Evolutionary conservation across 2,113 vertebrate genomes (phyloP).

Genomic region (Riparia riparia): DNA sequence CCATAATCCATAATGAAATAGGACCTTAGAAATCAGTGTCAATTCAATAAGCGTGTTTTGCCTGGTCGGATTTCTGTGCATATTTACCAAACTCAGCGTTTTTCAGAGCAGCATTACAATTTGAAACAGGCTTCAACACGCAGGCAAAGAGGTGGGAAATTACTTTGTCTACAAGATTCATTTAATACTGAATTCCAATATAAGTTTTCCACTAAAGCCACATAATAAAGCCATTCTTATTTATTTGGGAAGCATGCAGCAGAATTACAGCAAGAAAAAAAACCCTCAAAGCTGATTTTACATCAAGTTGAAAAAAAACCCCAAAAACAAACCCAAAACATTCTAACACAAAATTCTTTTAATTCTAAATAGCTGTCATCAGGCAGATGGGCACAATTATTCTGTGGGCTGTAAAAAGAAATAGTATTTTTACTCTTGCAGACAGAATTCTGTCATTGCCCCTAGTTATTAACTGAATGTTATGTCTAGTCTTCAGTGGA

Average conservation of each 20-base stretch:
- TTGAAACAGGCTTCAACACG: neutral
- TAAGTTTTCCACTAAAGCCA: neutral
- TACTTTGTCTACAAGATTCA: neutral
- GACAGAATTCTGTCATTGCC: neutral
- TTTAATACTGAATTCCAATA: neutral
- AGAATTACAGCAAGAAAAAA: neutral
- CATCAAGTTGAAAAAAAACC: neutral
- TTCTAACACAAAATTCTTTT: neutral
- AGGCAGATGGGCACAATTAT: neutral
- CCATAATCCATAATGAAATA: neutral
- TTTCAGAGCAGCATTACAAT: neutral
- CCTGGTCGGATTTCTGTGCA: neutral
- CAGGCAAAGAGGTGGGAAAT: neutral
- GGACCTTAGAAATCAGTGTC: neutral
- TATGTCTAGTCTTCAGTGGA: neutral
- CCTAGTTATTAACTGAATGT: neutral
- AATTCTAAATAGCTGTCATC: neutral
- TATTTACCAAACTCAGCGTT: neutral
- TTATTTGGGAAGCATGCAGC: neutral
- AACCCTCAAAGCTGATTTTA: neutral
- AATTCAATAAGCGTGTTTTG: neutral
- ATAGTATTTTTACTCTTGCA: neutral
- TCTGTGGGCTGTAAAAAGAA: neutral
- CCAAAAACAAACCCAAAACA: neutral
- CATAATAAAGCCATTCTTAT: neutral